Conservation (phyloP, 1,140 invertebrate genomes). For the Hyles euphorbiae region DNA sequence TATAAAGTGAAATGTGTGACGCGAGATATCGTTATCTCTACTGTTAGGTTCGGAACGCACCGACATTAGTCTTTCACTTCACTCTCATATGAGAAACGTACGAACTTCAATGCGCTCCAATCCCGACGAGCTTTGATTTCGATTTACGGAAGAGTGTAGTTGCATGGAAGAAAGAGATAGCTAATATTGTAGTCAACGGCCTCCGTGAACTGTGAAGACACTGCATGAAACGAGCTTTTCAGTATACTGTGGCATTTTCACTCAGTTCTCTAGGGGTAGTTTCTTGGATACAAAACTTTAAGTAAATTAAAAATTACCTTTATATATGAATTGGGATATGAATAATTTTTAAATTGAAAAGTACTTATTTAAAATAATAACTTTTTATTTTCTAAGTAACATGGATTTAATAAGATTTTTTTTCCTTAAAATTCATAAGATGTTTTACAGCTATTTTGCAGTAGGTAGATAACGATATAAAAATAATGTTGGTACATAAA, state of each 20-base stretch:
- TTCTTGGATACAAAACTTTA: constrained; percentile 23
- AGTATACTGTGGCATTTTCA: constrained; percentile 46
- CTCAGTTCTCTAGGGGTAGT: constrained; percentile 28
- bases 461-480: too few relatives aligned
- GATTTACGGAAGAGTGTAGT: constrained; percentile 71
- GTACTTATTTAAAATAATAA: too few relatives aligned
- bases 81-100: constrained; percentile 24
- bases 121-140: constrained; percentile 73
- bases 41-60: constrained; percentile 41
- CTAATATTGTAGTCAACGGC: constrained; percentile 63
- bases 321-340: too few relatives aligned
- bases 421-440: too few relatives aligned
- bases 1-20: too few relatives aligned
- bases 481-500: too few relatives aligned
- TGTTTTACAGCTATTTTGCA: too few relatives aligned
- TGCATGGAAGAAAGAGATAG: constrained; percentile 47
- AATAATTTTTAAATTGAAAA: too few relatives aligned
- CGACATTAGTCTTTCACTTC: constrained; percentile 44
- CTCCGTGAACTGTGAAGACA: constrained; percentile 59
- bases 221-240: constrained; percentile 44
- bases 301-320: too few relatives aligned
- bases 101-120: constrained; percentile 61
- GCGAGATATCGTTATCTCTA: too few relatives aligned
- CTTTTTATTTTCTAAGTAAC: too few relatives aligned
- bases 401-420: too few relatives aligned